These are phyloP conservation scores for Eupithecia vulgata DNA, from an alignment of 2,888 invertebrate species.

Conservation along the genomic window DNA sequence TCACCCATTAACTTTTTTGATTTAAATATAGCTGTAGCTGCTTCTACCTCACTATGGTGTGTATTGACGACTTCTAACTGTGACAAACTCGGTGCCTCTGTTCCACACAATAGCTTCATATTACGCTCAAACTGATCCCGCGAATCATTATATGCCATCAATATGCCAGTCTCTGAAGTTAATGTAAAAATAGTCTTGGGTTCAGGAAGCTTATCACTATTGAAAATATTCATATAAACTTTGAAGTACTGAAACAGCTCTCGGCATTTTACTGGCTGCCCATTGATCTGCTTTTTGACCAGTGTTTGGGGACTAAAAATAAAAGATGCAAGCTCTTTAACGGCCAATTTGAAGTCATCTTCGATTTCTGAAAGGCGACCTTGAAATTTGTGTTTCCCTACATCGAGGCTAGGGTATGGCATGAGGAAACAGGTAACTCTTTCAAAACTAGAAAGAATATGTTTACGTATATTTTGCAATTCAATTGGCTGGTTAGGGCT, in stretches of 20 bases:
- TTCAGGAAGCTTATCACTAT: constrained; percentile 23
- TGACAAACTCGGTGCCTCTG: constrained; percentile 23
- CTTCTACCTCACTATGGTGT: constrained; percentile 20
- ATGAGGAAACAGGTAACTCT: constrained; percentile 34
- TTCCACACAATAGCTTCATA: constrained; percentile 13
- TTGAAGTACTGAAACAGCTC: constrained; percentile 33
- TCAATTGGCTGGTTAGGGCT: constrained; percentile 12
- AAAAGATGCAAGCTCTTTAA: constrained; percentile 24
- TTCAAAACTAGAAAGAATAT: constrained; percentile 29
- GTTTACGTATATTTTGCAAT: constrained; percentile 22
- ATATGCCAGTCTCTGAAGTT: constrained; percentile 26
- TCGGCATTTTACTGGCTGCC: constrained; percentile 17
- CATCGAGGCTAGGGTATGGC: constrained; percentile 30
- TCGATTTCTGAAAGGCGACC: constrained; percentile 25
- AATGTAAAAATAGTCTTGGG: constrained; percentile 1
- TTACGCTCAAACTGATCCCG: constrained; percentile 24
- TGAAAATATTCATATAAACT: constrained; percentile 33
- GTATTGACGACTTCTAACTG: constrained; percentile 6
- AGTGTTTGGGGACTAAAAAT: constrained; percentile 22
- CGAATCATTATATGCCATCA: constrained; percentile 28
- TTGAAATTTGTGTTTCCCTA: constrained; percentile 19
- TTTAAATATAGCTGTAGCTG: constrained; percentile 25
- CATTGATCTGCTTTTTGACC: constrained; percentile 19
- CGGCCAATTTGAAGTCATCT: neutral
- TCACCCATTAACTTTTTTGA: constrained; percentile 26